Evolutionary conservation across 2,888 invertebrate species (phyloP).

Genomic region (Rotaria macrura): DNA sequence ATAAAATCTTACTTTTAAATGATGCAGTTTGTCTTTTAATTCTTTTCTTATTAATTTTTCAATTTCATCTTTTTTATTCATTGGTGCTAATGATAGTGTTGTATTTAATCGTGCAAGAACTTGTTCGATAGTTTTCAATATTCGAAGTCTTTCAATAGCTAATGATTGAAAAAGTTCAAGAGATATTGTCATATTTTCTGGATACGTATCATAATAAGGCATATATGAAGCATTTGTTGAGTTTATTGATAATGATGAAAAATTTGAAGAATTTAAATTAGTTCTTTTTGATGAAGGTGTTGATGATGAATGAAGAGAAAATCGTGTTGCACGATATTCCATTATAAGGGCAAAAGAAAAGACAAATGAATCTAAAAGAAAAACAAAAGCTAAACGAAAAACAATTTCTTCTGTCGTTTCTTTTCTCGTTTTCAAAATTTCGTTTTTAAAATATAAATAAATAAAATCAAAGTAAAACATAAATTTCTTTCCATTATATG

Average conservation of each 20-base stretch:
- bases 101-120: neutral
- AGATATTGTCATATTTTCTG: neutral
- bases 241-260: neutral
- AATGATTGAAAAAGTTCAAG: conserved; percentile 15
- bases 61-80: neutral
- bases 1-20: neutral
- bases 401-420: too few relatives aligned
- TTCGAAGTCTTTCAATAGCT: neutral
- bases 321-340: neutral
- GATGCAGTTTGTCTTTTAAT: neutral
- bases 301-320: neutral
- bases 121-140: neutral
- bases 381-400: too few relatives aligned
- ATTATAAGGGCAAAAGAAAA: neutral
- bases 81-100: neutral
- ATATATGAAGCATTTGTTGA: neutral
- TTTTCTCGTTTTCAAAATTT: neutral
- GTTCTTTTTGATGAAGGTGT: neutral
- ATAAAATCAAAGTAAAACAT: neutral
- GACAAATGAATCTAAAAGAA: too few relatives aligned
- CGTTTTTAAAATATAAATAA: neutral
- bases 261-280: neutral
- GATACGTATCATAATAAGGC: neutral
- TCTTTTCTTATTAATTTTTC: conserved; percentile 15
- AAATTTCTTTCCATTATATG: neutral